Evolutionary conservation across 2,888 invertebrate species (phyloP).

Genomic region (Pheosia gnoma): DNA sequence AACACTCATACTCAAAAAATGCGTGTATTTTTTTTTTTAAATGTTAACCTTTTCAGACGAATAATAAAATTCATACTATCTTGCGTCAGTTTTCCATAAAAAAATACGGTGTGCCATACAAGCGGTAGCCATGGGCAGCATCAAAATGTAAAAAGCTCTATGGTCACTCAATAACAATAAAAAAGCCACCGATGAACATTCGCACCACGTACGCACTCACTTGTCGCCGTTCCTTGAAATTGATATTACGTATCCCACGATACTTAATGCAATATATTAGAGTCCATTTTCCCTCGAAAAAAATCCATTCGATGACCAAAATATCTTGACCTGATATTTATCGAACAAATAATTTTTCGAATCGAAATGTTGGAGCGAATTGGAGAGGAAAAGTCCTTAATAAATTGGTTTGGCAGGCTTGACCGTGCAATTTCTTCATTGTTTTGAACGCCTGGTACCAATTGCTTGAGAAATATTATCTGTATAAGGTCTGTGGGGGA

Average conservation of each 20-base stretch:
- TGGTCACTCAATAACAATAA: constrained; percentile 78
- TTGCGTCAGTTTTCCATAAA: constrained; percentile 12
- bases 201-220: constrained; percentile 71
- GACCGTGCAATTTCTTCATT: constrained; percentile 66
- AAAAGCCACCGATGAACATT: constrained; percentile 70
- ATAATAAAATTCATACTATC: not conserved
- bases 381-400: constrained; percentile 34
- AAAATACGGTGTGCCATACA: constrained; percentile 19
- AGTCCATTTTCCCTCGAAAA: constrained; percentile 38
- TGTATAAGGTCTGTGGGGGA: constrained; percentile 56
- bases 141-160: constrained; percentile 48
- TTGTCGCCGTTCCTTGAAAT: constrained; percentile 78
- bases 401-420: constrained; percentile 32
- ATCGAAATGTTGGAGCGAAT: constrained; percentile 12
- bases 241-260: constrained; percentile 68
- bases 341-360: constrained; percentile 19
- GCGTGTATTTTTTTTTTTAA: not conserved
- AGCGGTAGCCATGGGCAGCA: constrained; percentile 27
- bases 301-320: constrained; percentile 42
- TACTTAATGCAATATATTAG: constrained; percentile 43
- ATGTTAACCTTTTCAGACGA: not conserved
- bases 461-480: constrained; percentile 75
- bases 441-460: constrained; percentile 71
- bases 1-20: too few relatives aligned
- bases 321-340: constrained; percentile 44